Conservation (phyloP, 2,888 invertebrate species). For the Osmoderma eremita region DNA sequence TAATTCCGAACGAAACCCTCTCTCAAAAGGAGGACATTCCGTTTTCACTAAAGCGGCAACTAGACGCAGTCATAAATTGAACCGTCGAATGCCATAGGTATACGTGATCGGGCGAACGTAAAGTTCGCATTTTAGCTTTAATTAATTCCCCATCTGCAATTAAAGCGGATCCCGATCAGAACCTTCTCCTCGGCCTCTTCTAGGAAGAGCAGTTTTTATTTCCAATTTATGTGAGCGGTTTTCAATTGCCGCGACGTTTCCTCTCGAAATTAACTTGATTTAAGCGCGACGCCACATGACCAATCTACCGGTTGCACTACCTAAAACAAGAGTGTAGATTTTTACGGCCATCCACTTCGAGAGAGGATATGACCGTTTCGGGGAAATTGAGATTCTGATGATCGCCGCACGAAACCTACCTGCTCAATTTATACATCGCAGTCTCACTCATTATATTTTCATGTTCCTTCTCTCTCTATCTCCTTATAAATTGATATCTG, state of each 20-base stretch:
- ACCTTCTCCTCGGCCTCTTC: slow-evolving; percentile 1
- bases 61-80: slow-evolving; percentile 11
- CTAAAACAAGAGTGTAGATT: slow-evolving; percentile 4
- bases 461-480: slow-evolving; percentile 3
- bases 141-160: slow-evolving; percentile 28
- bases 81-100: slow-evolving; percentile 19
- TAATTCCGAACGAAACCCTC: slow-evolving; percentile 7
- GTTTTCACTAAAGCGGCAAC: background rate
- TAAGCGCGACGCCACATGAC: background rate
- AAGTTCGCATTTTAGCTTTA: slow-evolving; percentile 23
- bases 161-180: slow-evolving; percentile 1
- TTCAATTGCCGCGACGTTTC: background rate
- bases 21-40: slow-evolving; percentile 10
- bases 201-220: slow-evolving; percentile 14
- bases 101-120: slow-evolving; percentile 10
- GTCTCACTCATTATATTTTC: slow-evolving; percentile 20
- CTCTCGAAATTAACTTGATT: slow-evolving; percentile 10
- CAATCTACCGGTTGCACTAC: background rate
- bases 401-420: background rate
- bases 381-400: slow-evolving; percentile 32
- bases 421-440: background rate
- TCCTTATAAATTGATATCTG: background rate
- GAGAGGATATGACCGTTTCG: slow-evolving; percentile 25
- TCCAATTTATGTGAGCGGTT: slow-evolving; percentile 4
- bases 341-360: slow-evolving; percentile 3